Percentiles rank a stretch among this genome's conserved stretches.
Evolutionary conservation across 2,888 invertebrate species (phyloP).

Genomic region (Cryptocephalus primarius): DNA sequence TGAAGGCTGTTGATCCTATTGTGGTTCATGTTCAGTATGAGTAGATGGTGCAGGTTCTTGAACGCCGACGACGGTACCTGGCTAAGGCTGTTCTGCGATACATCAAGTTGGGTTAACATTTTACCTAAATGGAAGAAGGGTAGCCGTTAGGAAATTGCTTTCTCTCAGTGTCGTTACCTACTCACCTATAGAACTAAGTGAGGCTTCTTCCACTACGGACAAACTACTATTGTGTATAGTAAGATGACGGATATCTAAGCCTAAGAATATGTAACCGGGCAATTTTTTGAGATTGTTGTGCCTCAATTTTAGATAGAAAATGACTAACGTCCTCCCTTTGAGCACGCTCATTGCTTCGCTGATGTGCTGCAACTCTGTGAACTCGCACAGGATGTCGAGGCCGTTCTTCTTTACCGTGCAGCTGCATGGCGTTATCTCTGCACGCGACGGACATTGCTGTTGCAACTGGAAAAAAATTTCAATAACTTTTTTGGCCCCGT

Average conservation of each 20-base stretch:
- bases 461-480: conserved; percentile 28
- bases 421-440: conserved; percentile 68
- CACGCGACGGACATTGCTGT: conserved; percentile 65
- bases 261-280: conserved; percentile 77
- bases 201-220: conserved; percentile 77
- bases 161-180: conserved; percentile 2
- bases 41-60: conserved; percentile 67
- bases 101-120: conserved; percentile 77
- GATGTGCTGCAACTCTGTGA: conserved; percentile 70
- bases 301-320: conserved; percentile 78
- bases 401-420: conserved; percentile 83
- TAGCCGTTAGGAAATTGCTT: no score
- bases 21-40: conserved; percentile 82
- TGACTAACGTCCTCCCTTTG: conserved; percentile 69
- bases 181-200: conserved; percentile 77
- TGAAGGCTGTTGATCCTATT: conserved; percentile 72
- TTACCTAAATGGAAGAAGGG: conserved; percentile 48
- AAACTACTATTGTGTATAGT: conserved; percentile 83
- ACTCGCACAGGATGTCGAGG: conserved; percentile 79
- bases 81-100: conserved; percentile 74
- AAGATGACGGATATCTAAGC: conserved; percentile 77
- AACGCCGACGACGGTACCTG: conserved; percentile 72
- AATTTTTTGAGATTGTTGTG: conserved; percentile 78
- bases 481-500: no score
- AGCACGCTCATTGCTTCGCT: conserved; percentile 70